Conservation (phyloP, 2,797 vertebrate species). For the Cynopterus sphinx region DNA sequence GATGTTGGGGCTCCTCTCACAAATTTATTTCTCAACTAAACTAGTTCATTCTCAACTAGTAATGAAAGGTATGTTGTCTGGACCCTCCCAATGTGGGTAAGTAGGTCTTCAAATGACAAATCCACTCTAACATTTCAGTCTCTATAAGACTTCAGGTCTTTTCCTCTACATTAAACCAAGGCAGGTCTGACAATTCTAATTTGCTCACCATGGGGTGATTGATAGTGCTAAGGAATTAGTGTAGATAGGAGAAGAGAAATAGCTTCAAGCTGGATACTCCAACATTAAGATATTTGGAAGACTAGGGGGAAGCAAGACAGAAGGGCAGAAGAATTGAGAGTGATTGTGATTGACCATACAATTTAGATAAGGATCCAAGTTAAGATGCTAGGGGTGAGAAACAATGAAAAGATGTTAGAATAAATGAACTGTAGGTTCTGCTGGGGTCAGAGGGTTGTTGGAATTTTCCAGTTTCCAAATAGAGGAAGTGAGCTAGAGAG, state of each 20-base stretch:
- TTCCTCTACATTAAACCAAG: neutral
- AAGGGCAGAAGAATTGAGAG: neutral
- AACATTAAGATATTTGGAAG: neutral
- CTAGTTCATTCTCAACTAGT: neutral
- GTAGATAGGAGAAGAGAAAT: neutral
- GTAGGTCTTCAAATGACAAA: neutral
- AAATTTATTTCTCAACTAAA: neutral
- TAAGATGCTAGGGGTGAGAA: neutral
- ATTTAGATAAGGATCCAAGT: neutral
- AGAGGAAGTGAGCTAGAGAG: neutral
- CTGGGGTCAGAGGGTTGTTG: neutral
- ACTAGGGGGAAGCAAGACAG: neutral
- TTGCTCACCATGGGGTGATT: neutral
- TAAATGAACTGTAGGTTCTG: neutral
- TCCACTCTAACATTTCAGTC: neutral
- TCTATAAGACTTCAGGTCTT: neutral
- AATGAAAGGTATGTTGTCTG: neutral
- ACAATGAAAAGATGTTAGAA: neutral
- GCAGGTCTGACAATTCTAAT: neutral
- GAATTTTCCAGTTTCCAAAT: neutral
- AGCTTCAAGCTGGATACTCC: neutral
- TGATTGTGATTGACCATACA: neutral
- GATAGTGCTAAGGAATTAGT: neutral
- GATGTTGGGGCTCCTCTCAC: neutral
- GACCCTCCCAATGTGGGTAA: neutral